Evolutionary conservation across 92 coral and sea anemone genomes (phyloP), one percentile per base, ranked within the genome.

Genomic region (Pocillopora grandis): DNA sequence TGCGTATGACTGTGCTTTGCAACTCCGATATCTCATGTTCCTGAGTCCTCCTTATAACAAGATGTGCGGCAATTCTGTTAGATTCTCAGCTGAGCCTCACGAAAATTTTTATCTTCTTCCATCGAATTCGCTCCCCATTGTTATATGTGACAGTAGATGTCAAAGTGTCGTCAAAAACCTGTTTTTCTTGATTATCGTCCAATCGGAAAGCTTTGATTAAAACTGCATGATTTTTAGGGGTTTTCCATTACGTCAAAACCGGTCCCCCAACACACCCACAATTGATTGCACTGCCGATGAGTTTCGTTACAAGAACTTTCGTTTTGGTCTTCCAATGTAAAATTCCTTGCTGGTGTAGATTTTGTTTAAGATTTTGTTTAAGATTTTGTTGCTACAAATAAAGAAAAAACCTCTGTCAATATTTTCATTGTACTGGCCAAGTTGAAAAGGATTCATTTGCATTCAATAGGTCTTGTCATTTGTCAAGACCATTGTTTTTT

Each of bases 171-270:
- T 81, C 77, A 83, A 82, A 73, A 83, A 75, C 86, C 80, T 9
- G 86, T 74, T 83, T 83, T 73, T 73, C 86, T 83, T 74, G 86
- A 62, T 83, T 62, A 42, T 63, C 73, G 57, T 55, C 86, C 86
- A 83, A 83, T 73, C 52, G 64, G 49, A 75, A 62, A 18, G 49
- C 10, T 57, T 48, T 52, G n/a, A 74, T 20, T 16, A 17, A 62
- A 74, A 21, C 52, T 73, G 86, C 74, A 23, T 63, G 71, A 48
- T 8, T 74, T 74, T 62, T 16, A 83, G 86, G 86, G 86, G 86
- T 83, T 83, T 83, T 73, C 86, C 86, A 83, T 83, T 52, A 63
- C 74, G 55, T 1, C 8, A 20, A 1, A 66, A 27, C 72, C 86
- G 27, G 27, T 23, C 86, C 86, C 80, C 64, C 1, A 9, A 19